These are phyloP conservation scores for Heliconius himera DNA, from an alignment of 1,140 invertebrate genomes.

Conservation along the genomic window DNA sequence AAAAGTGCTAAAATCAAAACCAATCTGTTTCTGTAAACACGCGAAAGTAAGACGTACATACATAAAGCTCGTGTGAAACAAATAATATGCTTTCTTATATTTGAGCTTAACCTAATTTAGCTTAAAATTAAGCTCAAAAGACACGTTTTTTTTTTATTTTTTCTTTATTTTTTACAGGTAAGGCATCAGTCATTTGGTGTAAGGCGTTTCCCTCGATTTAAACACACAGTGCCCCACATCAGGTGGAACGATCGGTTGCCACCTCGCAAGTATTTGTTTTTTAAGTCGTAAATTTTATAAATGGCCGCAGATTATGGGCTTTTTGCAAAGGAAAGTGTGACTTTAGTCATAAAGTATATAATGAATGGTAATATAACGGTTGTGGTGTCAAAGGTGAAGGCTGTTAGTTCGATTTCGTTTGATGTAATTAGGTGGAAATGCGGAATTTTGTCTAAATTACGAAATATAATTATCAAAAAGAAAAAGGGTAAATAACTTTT, in stretches of 20 bases:
- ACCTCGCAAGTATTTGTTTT: slow-evolving; percentile 43
- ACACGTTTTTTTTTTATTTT: background rate
- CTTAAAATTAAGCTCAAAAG: background rate
- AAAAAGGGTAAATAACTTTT: too few relatives aligned
- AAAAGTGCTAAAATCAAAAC: background rate
- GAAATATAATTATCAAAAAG: too few relatives aligned
- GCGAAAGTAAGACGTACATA: background rate
- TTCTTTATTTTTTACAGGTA: slow-evolving; percentile 42
- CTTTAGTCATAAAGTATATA: slow-evolving; percentile 3
- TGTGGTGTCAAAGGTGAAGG: background rate
- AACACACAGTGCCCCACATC: slow-evolving; percentile 45
- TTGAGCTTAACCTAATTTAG: slow-evolving; percentile 9
- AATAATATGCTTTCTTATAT: background rate
- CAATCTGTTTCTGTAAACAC: background rate
- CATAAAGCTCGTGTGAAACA: background rate
- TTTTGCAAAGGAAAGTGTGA: slow-evolving; percentile 18
- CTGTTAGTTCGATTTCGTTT: background rate
- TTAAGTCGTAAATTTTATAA: slow-evolving; percentile 46
- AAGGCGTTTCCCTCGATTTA: slow-evolving; percentile 36
- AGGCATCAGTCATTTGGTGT: slow-evolving; percentile 29
- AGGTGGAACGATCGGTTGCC: slow-evolving; percentile 39
- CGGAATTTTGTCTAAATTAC: background rate
- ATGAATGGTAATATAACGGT: background rate
- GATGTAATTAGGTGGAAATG: background rate
- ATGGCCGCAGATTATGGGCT: slow-evolving; percentile 31